Evolutionary conservation across 2,113 vertebrate species (phyloP), one percentile per base, ranked within the genome.

Genomic region (Rhodinocichla rosea): DNA sequence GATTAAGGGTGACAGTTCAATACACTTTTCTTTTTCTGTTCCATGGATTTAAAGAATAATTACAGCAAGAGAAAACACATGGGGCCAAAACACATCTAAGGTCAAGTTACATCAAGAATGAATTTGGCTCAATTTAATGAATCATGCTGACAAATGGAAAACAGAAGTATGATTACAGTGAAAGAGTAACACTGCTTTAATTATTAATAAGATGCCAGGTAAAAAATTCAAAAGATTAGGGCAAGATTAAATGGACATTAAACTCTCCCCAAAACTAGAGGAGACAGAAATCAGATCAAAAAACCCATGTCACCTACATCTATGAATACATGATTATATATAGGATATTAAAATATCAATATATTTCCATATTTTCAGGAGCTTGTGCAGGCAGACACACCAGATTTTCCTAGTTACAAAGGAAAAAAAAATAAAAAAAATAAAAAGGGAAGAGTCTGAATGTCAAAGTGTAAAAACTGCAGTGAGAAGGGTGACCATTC

Each of bases 101-200:
- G 90, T 96, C 92, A 93, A 93, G 83, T 97, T 96, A 95, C 93
- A 97, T 74, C 92, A 86, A 87, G 64, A 91, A 79, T 75, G 47
- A 94, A 89, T 94, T 95, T 89, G 78, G 88, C 88, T 96, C 68
- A 90, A 81, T 71, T 83, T 90, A 93, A 97, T 88, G 94, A 92
- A 94, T 93, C 93, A 93, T 14, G 75, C 87, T 96, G 90, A 93
- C 83, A 94, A 97, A 96, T 90, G 85, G 83, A 95, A 96, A 94
- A 45, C 95, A 96, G 88, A 62, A 78, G 82, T 63, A 81, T 10
- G 6, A 74, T 70, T 83, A 53, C 55, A 88, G 53, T 0, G 30
- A 88, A 92, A 94, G 57, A 73, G 40, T 39, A 91, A 74, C 2
- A 9, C 18, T 62, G 83, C 44, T 84, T 59, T 68, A 87, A 63